Conservation (phyloP, 2,113 vertebrate genomes). For the Sylvietta virens region DNA sequence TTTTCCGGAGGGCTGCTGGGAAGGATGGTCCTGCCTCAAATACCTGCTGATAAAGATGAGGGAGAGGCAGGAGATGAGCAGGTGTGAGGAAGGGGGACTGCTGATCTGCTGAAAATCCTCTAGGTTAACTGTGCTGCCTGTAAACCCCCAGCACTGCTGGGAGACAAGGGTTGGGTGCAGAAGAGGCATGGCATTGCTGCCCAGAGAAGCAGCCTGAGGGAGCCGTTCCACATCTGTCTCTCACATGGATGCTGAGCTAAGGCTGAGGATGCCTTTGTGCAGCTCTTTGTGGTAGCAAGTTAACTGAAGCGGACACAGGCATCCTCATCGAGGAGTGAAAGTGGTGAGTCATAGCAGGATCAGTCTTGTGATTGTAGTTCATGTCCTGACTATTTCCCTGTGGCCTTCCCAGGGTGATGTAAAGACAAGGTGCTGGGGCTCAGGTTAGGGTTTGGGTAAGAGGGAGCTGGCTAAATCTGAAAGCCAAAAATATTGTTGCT, state of each 20-base stretch:
- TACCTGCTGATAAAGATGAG: neutral
- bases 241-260: neutral
- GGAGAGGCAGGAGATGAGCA: neutral
- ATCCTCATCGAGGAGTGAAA: neutral
- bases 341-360: slow-evolving; percentile 28
- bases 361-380: slow-evolving; percentile 32
- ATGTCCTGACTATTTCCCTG: neutral
- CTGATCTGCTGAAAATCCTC: neutral
- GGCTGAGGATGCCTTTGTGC: neutral
- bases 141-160: neutral
- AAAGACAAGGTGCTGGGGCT: neutral
- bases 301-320: neutral
- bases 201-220: neutral
- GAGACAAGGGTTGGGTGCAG: neutral
- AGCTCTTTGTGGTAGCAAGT: neutral
- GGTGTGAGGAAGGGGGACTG: neutral
- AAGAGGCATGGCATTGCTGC: neutral
- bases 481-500: neutral
- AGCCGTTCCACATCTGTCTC: neutral
- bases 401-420: neutral
- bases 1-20: neutral
- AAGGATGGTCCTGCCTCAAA: neutral
- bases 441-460: neutral
- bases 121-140: neutral
- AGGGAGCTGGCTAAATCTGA: neutral